Conservation (phyloP, 2,113 vertebrate species). For the Accipiter virgatus region DNA sequence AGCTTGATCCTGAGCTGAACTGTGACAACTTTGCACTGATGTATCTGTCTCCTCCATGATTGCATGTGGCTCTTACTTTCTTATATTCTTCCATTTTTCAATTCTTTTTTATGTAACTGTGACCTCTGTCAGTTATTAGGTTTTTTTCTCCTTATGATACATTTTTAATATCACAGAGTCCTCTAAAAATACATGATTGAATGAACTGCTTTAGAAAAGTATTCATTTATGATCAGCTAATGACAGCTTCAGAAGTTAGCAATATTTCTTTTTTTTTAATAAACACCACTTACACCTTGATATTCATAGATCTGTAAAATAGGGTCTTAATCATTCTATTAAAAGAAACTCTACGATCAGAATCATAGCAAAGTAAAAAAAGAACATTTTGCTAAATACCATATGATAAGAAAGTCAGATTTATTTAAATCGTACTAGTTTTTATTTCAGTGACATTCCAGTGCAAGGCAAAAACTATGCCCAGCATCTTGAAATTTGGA, state of each 20-base stretch:
- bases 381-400: background rate
- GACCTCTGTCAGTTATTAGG: background rate
- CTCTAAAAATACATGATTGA: constrained; percentile 1
- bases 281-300: background rate
- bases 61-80: constrained; percentile 8
- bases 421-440: background rate
- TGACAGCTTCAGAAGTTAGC: background rate
- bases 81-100: constrained; percentile 31
- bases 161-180: background rate
- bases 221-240: constrained; percentile 1
- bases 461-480: background rate
- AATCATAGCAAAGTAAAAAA: background rate
- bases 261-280: background rate
- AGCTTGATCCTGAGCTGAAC: constrained; percentile 57
- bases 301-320: background rate
- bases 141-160: background rate
- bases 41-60: constrained; percentile 31
- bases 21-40: constrained; percentile 33
- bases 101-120: constrained; percentile 16
- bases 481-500: background rate
- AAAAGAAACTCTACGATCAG: background rate
- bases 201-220: background rate
- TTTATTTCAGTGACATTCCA: background rate
- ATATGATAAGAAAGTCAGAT: background rate
- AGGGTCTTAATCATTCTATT: background rate